These are phyloP conservation scores for Tachysurus fulvidraco DNA, from an alignment of 2,113 vertebrate genomes.

Conservation along the genomic window DNA sequence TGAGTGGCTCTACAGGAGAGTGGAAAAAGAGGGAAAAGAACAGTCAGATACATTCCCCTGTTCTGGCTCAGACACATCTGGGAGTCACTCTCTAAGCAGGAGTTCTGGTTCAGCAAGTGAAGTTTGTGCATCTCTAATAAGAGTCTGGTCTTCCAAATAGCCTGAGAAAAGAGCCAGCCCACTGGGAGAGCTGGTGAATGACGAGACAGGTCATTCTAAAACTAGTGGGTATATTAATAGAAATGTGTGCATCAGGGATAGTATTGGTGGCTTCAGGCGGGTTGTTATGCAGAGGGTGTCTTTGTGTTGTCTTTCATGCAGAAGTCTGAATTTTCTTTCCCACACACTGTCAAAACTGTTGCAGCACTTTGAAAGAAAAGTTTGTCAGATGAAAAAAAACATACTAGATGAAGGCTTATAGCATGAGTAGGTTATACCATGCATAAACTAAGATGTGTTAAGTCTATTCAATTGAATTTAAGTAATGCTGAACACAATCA, in stretches of 20 bases:
- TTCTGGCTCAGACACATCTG: conserved; percentile 53
- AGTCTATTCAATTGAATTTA: not conserved
- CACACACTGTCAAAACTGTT: not conserved
- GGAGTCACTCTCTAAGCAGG: conserved; percentile 62
- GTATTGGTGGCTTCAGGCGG: not conserved
- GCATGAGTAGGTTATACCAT: too few species aligned
- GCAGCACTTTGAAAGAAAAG: not conserved
- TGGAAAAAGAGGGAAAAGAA: conserved; percentile 24
- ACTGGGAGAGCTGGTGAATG: conserved; percentile 41
- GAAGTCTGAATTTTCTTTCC: not conserved
- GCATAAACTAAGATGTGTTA: not conserved
- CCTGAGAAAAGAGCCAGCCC: conserved; percentile 43
- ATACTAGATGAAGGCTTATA: not conserved
- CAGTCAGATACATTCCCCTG: conserved; percentile 43
- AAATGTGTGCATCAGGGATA: not conserved
- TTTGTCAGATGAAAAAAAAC: not conserved
- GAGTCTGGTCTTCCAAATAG: conserved; percentile 44
- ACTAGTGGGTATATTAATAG: conserved; percentile 45
- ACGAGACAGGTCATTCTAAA: conserved; percentile 43
- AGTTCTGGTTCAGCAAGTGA: conserved; percentile 55
- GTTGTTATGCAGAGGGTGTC: conserved; percentile 8
- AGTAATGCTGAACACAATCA: not conserved
- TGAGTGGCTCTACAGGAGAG: conserved; percentile 2
- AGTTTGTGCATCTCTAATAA: conserved; percentile 52
- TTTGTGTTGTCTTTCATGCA: conserved; percentile 2